phyloP scores from a whole-genome alignment of 2,797 vertebrate species.

The Pantherophis alleghaniensis region DNA sequence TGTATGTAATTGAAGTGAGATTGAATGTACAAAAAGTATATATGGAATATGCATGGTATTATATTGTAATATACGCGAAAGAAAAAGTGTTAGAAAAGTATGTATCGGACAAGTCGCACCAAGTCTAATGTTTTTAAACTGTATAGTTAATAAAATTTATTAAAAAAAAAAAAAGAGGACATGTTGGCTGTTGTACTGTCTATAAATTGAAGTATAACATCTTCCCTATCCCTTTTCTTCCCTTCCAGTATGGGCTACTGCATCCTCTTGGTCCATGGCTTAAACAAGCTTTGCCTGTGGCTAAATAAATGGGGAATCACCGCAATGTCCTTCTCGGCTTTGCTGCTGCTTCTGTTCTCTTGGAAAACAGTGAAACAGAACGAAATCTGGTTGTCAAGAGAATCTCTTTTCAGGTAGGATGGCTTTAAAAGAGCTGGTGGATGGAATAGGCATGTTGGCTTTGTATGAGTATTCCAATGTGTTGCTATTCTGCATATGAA shows the following conservation, averaged over 20 bases:
- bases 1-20: no score
- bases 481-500: not conserved
- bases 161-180: not conserved
- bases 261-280: slow-evolving; percentile 88
- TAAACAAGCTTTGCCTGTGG: slow-evolving; percentile 80
- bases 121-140: no score
- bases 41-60: no score
- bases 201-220: not conserved
- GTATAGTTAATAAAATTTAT: no score
- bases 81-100: no score
- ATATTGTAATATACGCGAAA: no score
- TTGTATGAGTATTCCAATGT: not conserved
- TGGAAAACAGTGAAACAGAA: slow-evolving; percentile 95
- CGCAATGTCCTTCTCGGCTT: slow-evolving; percentile 76
- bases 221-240: not conserved
- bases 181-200: not conserved
- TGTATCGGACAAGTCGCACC: no score
- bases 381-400: slow-evolving; percentile 91
- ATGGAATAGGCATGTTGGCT: not conserved
- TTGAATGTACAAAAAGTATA: no score
- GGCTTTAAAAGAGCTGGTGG: not conserved
- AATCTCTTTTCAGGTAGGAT: slow-evolving; percentile 90
- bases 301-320: slow-evolving; percentile 80
- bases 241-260: slow-evolving; percentile 92
- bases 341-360: slow-evolving; percentile 88